Base-by-base conservation (phyloP, 2,797 vertebrate genomes). In the Lepus oiostolus region DNA sequence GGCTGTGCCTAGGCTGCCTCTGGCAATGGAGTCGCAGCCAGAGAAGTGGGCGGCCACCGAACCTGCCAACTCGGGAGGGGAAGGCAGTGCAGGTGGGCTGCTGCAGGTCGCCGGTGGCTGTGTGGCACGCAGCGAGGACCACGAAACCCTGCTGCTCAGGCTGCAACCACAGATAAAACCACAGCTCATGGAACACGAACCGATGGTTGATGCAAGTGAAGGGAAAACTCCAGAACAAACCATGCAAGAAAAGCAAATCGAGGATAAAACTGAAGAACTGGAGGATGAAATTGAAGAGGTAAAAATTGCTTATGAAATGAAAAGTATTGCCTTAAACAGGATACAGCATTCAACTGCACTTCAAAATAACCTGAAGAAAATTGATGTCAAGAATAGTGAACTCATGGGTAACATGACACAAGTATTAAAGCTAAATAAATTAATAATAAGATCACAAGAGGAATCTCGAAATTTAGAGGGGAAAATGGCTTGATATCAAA, bases 151-250 rank as follows among this genome's bases (percentile, higher is more conserved):
- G 77, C 93, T 97, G 81, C 95, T 97, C 96, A 97, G 96, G 30
- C 11, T 98, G 65, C 96, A 86, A 85, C 91, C 97, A 28, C 97
- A 97, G 80, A 90, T 98, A n/a, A 98, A 96, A 71, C 98, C 98
- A 30, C 98, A 98, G 30, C 91, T 98, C 8, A 58, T 89, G 86
- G 98, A 98, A 68, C 97, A 80, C 60, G 93, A 96, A 32, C 42
- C 88, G 1, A 67, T 91, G 5, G 7, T 96, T 50, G 63, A 70
- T 11, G 17, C 95, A 93, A 11, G 98, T 96, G 97, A 97, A 96
- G 97, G 97, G 97, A 87, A 91, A 70, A 94, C 93, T 96, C 16
- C 10, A 19, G 95, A 97, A 72, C 9, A 87, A 3, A 0, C 19
- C 7, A 2, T 9, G 38, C 97, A 97, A 75, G 96, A 98, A 87